Base-by-base conservation (phyloP, 2,888 invertebrate genomes). In the Caradrina clavipalpis region DNA sequence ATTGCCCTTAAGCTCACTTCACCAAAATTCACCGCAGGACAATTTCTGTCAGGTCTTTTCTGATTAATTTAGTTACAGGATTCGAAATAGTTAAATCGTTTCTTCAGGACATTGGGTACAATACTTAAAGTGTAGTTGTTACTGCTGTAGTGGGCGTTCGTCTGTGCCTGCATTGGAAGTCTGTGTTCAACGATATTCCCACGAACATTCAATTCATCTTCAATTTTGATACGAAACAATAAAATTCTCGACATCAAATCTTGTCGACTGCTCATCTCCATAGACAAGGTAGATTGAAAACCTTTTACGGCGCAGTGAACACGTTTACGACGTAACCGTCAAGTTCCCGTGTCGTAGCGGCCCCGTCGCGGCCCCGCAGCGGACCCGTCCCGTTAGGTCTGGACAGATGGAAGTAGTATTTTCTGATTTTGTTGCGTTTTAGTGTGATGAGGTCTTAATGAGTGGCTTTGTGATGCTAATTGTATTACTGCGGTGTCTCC, bases 241-340 rank as follows among this genome's bases (percentile, higher is more conserved):
- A 75, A 64, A 75, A 70, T 26, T 22, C 50, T 39, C 64, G 64
- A 35, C 35, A 35, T 35, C 35, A 8, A 35, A 65, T 75, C 56
- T 50, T 61, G 19, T 59, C 31, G 3, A 35, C 21, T 42, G 45
- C 21, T 15, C 42, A 51, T 53, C 26, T 26, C 11, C 35, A 49
- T 39, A 45, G 17, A 55, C 47, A 22, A 69, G 75, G 45, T 76
- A 76, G 57, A 70, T 70, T 64, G 70, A 54, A 76, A 57, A 57
- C 53, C 56, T 61, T 76, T 75, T 76, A 75, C 22, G 49, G 56
- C 45, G 51, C 39, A 1, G 54, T 76, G 70, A 70, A 76, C 1
- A 10, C 1, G 21, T 75, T 75, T 76, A 75, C 57, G 76, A 69
- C 8, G 49, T 42, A 42, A 56, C 39, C 64, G 35, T 58, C 45